Conservation (phyloP, 2,888 invertebrate species). For the Pterostichus madidus region DNA sequence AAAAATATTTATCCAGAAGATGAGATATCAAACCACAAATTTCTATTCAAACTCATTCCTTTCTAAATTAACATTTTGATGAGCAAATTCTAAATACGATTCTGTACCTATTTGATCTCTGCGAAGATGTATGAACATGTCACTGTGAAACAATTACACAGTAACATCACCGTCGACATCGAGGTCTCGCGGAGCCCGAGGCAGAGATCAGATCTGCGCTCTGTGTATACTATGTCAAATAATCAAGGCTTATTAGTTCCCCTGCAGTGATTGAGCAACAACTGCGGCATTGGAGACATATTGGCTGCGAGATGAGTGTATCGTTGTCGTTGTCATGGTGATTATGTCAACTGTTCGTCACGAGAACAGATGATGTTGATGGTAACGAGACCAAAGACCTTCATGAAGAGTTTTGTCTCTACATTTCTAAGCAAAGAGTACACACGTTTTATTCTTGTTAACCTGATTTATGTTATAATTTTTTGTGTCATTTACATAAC, state of each 20-base stretch:
- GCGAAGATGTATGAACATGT: not conserved
- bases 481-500: too few relatives aligned
- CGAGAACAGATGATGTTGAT: conserved; percentile 9
- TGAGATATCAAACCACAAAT: too few relatives aligned
- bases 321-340: conserved; percentile 42
- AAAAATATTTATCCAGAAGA: too few relatives aligned
- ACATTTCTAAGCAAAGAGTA: too few relatives aligned
- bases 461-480: too few relatives aligned
- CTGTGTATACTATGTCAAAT: not conserved
- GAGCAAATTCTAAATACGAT: too few relatives aligned
- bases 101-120: too few relatives aligned
- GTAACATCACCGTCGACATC: conserved; percentile 5
- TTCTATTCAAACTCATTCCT: too few relatives aligned
- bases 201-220: conserved; percentile 3
- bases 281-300: conserved; percentile 26
- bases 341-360: conserved; percentile 50
- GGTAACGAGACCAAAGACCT: conserved; percentile 28
- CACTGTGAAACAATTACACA: conserved; percentile 11
- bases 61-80: too few relatives aligned
- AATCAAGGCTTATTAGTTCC: conserved; percentile 39
- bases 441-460: too few relatives aligned
- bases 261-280: conserved; percentile 14
- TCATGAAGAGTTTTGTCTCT: not conserved
- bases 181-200: conserved; percentile 6
- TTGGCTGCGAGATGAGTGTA: conserved; percentile 35